These are phyloP conservation scores for Girardinus metallicus DNA, from an alignment of 2,797 vertebrate genomes.

Conservation along the genomic window DNA sequence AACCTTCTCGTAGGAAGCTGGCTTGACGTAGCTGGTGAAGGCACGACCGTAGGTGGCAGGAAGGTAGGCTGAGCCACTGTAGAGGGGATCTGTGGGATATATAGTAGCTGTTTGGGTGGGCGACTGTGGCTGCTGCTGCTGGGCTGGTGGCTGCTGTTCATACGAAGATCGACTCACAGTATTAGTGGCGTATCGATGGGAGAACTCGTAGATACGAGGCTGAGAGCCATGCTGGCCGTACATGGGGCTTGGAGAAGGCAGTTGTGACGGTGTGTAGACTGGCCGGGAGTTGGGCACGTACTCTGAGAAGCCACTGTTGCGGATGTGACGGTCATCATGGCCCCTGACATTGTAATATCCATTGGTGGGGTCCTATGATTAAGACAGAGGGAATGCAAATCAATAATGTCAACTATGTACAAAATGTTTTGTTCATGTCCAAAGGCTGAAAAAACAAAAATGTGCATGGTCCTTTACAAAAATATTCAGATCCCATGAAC, in stretches of 20 bases:
- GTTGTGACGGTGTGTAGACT: constrained; percentile 83
- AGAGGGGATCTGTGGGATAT: constrained; percentile 81
- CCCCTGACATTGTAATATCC: constrained; percentile 93
- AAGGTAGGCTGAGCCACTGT: constrained; percentile 83
- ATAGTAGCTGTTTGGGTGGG: constrained; percentile 67
- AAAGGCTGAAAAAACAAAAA: constrained; percentile 12
- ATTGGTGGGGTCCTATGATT: constrained; percentile 88
- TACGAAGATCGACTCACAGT: constrained; percentile 80
- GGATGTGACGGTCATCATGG: constrained; percentile 84
- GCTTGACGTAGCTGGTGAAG: constrained; percentile 90
- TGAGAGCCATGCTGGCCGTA: constrained; percentile 83
- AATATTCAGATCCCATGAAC: not conserved
- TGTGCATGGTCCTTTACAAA: not conserved
- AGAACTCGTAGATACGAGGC: constrained; percentile 84
- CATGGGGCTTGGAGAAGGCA: constrained; percentile 83
- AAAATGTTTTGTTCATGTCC: constrained; percentile 4
- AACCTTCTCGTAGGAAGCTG: constrained; percentile 85
- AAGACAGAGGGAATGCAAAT: not conserved
- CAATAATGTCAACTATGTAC: not conserved
- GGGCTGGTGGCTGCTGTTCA: constrained; percentile 79
- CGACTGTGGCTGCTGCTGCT: constrained; percentile 59
- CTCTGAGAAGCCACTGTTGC: constrained; percentile 85
- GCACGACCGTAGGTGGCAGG: constrained; percentile 87
- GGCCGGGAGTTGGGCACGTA: constrained; percentile 84
- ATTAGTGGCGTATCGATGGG: constrained; percentile 84